Percentiles rank a stretch among this genome's conserved stretches.
These are phyloP conservation scores for Limnephilus rhombicus DNA, from an alignment of 2,888 invertebrate species.

Conservation along the genomic window DNA sequence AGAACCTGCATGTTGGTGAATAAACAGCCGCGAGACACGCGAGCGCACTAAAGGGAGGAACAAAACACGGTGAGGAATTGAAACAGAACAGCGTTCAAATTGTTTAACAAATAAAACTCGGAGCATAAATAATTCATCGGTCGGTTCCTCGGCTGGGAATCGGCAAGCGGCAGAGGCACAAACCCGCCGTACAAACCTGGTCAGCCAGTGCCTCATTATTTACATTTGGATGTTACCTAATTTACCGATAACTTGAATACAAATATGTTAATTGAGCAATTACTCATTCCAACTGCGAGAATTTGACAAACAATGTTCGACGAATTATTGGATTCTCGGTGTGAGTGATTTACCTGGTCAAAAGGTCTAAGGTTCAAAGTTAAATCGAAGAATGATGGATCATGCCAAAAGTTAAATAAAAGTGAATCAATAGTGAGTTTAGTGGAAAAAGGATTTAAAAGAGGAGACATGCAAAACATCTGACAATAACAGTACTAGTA, in stretches of 20 bases:
- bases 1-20: constrained; percentile 56
- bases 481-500: neutral
- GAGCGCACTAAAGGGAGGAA: constrained; percentile 56
- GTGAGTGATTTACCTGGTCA: no score
- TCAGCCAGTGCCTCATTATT: neutral
- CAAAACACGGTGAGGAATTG: constrained; percentile 57
- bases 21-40: constrained; percentile 64
- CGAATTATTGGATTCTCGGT: neutral
- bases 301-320: no score
- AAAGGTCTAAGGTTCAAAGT: neutral
- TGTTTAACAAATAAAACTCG: constrained; percentile 65
- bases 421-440: neutral
- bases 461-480: neutral
- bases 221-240: no score
- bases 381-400: neutral
- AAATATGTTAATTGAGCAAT: no score
- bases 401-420: neutral
- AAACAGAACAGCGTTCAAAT: constrained; percentile 64
- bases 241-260: no score
- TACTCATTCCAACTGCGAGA: no score
- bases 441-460: neutral
- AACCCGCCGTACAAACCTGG: neutral
- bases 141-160: constrained; percentile 17
- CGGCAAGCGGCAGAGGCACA: neutral
- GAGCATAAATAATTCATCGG: constrained; percentile 64